These are phyloP conservation scores for Ailuropoda melanoleuca DNA, from an alignment of 2,113 vertebrate species.

Conservation along the genomic window DNA sequence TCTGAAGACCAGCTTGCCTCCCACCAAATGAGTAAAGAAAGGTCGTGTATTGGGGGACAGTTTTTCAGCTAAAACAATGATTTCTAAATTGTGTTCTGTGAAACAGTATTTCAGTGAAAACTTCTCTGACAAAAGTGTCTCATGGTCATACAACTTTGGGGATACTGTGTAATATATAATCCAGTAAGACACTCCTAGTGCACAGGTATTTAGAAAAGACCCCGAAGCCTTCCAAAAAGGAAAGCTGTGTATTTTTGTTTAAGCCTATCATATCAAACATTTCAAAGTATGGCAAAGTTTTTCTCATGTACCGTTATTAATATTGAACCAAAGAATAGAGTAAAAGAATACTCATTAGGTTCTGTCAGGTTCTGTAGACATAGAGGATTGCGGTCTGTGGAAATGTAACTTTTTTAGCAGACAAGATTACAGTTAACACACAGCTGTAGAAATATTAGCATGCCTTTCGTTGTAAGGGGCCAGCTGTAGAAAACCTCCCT, in stretches of 20 bases:
- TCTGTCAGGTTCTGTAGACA: background rate
- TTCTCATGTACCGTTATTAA: background rate
- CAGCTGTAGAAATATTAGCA: background rate
- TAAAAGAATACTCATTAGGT: background rate
- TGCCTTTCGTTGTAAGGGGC: background rate
- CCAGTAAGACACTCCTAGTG: background rate
- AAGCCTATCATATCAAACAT: background rate
- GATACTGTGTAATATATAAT: too few relatives aligned
- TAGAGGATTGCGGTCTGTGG: background rate
- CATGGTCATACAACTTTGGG: background rate
- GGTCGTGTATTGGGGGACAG: background rate
- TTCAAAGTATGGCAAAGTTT: background rate
- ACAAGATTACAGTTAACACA: background rate
- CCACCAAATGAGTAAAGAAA: background rate
- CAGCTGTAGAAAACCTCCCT: constrained; percentile 10
- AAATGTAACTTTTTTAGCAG: constrained; percentile 4
- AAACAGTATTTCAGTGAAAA: background rate
- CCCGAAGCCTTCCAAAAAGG: background rate
- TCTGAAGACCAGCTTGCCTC: background rate
- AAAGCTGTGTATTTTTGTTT: background rate
- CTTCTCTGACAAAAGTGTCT: background rate
- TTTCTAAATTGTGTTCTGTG: background rate
- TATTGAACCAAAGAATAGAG: background rate
- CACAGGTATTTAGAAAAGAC: background rate
- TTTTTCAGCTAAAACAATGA: background rate